Evolutionary conservation across 2,888 invertebrate species (phyloP), one percentile per base, ranked within the genome.

Genomic region (Hipparchia semele): DNA sequence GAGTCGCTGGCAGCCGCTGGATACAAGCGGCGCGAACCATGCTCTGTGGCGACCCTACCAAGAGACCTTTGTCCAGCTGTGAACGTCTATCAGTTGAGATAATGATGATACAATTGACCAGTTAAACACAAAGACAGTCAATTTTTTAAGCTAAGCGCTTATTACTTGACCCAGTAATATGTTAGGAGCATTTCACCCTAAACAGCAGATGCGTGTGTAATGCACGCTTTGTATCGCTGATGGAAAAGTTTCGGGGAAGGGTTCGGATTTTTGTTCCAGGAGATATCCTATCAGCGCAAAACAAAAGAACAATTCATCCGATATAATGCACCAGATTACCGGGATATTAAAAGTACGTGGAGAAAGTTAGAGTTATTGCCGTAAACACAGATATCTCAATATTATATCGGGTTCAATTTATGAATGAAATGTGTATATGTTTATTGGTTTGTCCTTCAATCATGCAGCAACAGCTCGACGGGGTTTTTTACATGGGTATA

Each of bases 241-340:
- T 85, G 88, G 86, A 82, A 86, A 90, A 90, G 85, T 90, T 90
- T 88, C 80, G 83, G 83, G 83, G 86, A 87, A 87, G 87, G 79
- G 71, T 73, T 74, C 74, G 74, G 79, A 81, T 80, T 80, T 78
- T 76, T 79, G 76, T 80, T 79, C 80, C 76, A 77, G 77, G 68
- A 70, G 66, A 71, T 77, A 75, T 73, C 73, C 72, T 79, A 78
- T 78, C 77, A 82, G 72, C 72, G 65, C 64, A 10, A 75, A 72
- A 80, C 80, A 79, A 78, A 78, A 71, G 78, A 73, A 70, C 71
- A 71, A 78, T 79, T 79, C 76, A 76, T 77, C 73, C 72, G 75
- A 77, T 69, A 75, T 74, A 75, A 75, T 75, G 73, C 61, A 71
- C 65, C 60, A 75, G 73, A 75, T 75, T 73, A 73, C 71, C 39